Evolutionary conservation across 2,888 invertebrate genomes (phyloP), one percentile per base, ranked within the genome.

Genomic region (Gibbula magus): DNA sequence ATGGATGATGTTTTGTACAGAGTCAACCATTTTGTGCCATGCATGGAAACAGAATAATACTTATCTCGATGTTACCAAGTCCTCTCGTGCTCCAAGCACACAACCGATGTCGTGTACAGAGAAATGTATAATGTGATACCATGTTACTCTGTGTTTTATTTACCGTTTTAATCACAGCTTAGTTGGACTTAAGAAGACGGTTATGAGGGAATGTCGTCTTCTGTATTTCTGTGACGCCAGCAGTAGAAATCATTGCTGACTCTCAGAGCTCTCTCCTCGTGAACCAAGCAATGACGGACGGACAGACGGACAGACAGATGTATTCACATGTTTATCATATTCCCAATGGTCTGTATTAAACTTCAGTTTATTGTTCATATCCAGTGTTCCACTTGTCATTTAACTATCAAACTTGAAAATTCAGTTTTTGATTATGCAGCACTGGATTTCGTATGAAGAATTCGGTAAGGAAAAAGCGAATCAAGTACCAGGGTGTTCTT

Each of bases 11-110:
- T 61, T 61, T 61, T 61, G 61, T 61, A 61, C 61, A 61, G 25
- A 61, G 61, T 61, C 61, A 61, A 61, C 61, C 61, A 61, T 61
- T 61, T 61, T 25, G 61, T 61, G 61, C 61, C 61, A 61, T 61
- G 61, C 29, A 61, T 61, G 61, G 61, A 61, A 25, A 61, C 61
- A 61, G 61, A 61, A 61, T 25, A 29, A 61, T 61, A 61, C 61
- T 61, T 61, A 61, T 61, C 61, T 61, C 25, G 29, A 61, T 61
- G 61, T 61, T 61, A 61, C 25, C 35, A 25, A n/a, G 61, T 61
- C 61, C 61, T 61, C 61, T 29, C 18, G 61, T 61, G 61, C 61
- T 61, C 61, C 25, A 61, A 61, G 61, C 61, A 61, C 61, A 61
- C 61, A 25, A 61, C 61, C 61, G 61, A 61, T 61, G 61, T 61